Evolutionary conservation across 2,797 vertebrate genomes (phyloP).

Genomic region (Lerista edwardsae): DNA sequence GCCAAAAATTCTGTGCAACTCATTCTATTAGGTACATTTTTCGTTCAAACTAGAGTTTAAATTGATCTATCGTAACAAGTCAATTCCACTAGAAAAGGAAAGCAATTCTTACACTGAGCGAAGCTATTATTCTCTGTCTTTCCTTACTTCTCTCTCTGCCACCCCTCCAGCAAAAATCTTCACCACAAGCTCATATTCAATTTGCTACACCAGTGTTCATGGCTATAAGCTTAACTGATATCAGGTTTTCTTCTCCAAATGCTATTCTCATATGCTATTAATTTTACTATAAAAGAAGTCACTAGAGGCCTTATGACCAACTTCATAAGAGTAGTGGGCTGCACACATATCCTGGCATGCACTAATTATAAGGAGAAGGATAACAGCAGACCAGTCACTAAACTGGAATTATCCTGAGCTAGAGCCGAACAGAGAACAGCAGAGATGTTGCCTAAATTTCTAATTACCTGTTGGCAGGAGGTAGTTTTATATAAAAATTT

Average conservation of each 20-base stretch:
- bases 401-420: neutral
- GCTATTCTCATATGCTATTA: no score
- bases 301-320: neutral
- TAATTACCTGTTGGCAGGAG: neutral
- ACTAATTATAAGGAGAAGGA: neutral
- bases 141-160: neutral
- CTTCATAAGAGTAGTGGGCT: neutral
- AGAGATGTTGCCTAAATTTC: neutral
- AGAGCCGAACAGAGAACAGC: neutral
- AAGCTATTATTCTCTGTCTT: neutral
- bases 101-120: neutral
- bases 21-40: no score
- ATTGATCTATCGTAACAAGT: no score
- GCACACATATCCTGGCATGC: no score
- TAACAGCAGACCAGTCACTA: neutral
- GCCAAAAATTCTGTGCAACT: neutral
- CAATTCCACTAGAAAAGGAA: neutral
- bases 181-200: neutral
- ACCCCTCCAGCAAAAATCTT: neutral
- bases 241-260: no score
- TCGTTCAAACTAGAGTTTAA: no score
- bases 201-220: no score
- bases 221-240: neutral
- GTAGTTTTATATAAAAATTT: no score
- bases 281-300: no score